A percentile compares a stretch with the other conserved stretches of the same genome.
phyloP scores from a whole-genome alignment of 2,888 invertebrate genomes.

The Antitype chi region DNA sequence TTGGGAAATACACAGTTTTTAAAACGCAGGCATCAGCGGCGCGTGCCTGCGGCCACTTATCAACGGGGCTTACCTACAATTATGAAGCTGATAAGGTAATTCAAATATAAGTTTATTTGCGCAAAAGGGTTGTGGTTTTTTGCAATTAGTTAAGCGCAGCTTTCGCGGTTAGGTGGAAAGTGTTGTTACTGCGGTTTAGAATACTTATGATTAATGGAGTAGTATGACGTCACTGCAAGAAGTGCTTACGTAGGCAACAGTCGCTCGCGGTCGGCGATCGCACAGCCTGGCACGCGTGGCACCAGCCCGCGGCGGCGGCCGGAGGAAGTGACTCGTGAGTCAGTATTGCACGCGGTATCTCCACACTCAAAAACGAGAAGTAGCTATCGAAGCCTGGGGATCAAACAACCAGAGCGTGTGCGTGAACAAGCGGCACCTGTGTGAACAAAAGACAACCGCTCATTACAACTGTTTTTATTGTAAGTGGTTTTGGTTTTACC shows the following conservation, averaged over 20 bases:
- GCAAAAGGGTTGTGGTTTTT: neutral
- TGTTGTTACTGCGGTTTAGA: neutral
- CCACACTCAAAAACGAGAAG: conserved; percentile 8
- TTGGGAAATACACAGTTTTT: conserved; percentile 21
- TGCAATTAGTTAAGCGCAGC: neutral
- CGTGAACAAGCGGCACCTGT: neutral
- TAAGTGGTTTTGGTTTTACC: neutral
- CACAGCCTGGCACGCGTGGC: conserved; percentile 17
- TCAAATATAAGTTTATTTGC: neutral
- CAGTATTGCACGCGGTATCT: conserved; percentile 1
- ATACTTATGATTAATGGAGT: neutral
- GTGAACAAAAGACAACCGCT: neutral
- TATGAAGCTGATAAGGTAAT: conserved; percentile 28
- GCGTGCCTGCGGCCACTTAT: neutral
- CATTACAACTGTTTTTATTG: neutral
- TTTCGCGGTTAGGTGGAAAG: conserved; percentile 4
- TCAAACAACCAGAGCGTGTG: neutral
- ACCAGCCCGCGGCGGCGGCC: neutral
- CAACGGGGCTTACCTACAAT: conserved; percentile 28
- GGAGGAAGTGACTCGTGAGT: conserved; percentile 18
- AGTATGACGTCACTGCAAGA: conserved; percentile 12
- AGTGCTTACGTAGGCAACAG: conserved; percentile 21
- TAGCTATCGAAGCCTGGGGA: neutral
- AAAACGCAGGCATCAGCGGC: neutral
- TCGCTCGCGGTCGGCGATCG: neutral